These are phyloP conservation scores for Ectemnius continuus DNA, from an alignment of 2,888 invertebrate genomes.

Conservation along the genomic window DNA sequence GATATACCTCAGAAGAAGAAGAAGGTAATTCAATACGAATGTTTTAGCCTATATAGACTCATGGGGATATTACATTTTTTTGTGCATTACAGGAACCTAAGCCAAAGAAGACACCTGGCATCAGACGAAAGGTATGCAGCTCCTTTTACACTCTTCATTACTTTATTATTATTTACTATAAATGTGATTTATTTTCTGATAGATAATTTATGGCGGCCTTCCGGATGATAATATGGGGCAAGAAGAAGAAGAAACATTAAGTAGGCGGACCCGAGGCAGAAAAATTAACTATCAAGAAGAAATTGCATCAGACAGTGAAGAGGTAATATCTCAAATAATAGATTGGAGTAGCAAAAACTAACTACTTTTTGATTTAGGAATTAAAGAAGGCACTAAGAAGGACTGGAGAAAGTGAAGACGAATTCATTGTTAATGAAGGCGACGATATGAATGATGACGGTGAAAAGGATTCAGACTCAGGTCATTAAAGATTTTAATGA, in stretches of 20 bases:
- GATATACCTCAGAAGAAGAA: conserved; percentile 50
- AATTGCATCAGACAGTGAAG: conserved; percentile 87
- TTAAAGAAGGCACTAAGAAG: conserved; percentile 77
- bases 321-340: conserved; percentile 76
- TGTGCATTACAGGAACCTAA: conserved; percentile 44
- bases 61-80: not conserved
- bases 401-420: conserved; percentile 79
- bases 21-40: conserved; percentile 35
- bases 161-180: not conserved
- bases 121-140: conserved; percentile 54
- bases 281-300: conserved; percentile 89
- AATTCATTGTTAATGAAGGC: conserved; percentile 79
- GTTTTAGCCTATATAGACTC: no score
- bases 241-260: conserved; percentile 81
- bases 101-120: conserved; percentile 48
- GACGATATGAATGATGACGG: conserved; percentile 77
- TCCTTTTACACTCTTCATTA: not conserved
- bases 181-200: conserved; percentile 23
- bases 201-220: conserved; percentile 77
- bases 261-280: conserved; percentile 85
- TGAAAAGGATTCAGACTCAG: conserved; percentile 77
- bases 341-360: not conserved
- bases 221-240: conserved; percentile 69
- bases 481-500: conserved; percentile 54
- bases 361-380: conserved; percentile 68